Conservation (phyloP, 2,113 vertebrate species). For the Campylomormyrus tamandua region DNA sequence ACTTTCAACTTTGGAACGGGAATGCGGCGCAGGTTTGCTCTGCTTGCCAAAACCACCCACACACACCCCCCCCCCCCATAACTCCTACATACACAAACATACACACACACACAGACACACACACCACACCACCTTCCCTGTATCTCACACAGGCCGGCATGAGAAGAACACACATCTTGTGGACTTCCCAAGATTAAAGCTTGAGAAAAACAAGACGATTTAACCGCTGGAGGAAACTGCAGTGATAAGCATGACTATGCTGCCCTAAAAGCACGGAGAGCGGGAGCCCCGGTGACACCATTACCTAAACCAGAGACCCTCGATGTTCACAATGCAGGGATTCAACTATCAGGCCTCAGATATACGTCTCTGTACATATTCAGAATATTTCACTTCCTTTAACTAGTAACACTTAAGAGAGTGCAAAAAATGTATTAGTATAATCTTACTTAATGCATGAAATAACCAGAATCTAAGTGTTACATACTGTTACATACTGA, state of each 20-base stretch:
- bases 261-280: not conserved
- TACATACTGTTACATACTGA: not conserved
- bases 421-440: not conserved
- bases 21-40: conserved; percentile 50
- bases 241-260: not conserved
- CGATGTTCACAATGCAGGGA: not conserved
- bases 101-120: not conserved
- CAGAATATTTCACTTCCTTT: not conserved
- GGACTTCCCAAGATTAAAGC: conserved; percentile 30
- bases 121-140: conserved; percentile 11
- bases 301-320: not conserved
- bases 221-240: not conserved
- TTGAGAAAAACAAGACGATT: not conserved
- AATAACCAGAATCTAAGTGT: not conserved
- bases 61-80: conserved; percentile 28
- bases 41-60: conserved; percentile 48
- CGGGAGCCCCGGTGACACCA: not conserved
- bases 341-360: not conserved
- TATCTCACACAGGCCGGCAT: conserved; percentile 31
- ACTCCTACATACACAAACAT: too few species aligned
- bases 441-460: not conserved
- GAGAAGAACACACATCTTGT: conserved; percentile 38
- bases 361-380: not conserved
- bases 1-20: conserved; percentile 44
- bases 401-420: not conserved